These are phyloP conservation scores for Meleagris gallopavo DNA, from an alignment of 2,113 vertebrate genomes.

Conservation along the genomic window DNA sequence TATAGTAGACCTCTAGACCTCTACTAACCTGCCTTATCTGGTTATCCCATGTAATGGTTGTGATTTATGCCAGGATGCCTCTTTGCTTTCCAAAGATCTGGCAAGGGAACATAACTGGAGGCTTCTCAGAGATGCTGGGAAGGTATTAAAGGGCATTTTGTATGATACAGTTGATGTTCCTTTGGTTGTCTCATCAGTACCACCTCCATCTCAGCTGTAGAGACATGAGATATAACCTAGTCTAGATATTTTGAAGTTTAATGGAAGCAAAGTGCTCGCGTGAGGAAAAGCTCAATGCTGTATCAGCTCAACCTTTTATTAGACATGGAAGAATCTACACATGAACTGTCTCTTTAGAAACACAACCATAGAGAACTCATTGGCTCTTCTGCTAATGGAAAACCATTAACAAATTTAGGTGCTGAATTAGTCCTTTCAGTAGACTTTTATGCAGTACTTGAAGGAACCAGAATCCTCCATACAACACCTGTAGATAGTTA, in stretches of 20 bases:
- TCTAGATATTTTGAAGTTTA: background rate
- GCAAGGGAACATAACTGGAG: background rate
- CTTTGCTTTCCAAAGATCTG: background rate
- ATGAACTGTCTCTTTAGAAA: background rate
- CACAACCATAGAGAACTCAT: background rate
- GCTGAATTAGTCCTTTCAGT: background rate
- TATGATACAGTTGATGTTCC: background rate
- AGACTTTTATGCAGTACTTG: background rate
- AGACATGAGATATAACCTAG: background rate
- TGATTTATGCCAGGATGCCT: background rate
- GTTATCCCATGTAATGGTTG: background rate
- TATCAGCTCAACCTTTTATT: background rate
- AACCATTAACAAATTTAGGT: background rate
- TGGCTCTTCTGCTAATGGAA: background rate
- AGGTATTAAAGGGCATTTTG: background rate
- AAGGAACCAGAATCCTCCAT: background rate
- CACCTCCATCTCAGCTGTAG: background rate
- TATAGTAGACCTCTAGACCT: background rate
- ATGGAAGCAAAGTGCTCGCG: background rate
- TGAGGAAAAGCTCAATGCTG: background rate
- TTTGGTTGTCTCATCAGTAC: background rate
- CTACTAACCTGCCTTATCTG: background rate
- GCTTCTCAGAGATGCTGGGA: background rate
- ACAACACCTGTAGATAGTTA: background rate
- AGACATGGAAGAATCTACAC: background rate